These are phyloP conservation scores for Clarias macrocephalus DNA, from an alignment of 2,113 vertebrate species.

Conservation along the genomic window DNA sequence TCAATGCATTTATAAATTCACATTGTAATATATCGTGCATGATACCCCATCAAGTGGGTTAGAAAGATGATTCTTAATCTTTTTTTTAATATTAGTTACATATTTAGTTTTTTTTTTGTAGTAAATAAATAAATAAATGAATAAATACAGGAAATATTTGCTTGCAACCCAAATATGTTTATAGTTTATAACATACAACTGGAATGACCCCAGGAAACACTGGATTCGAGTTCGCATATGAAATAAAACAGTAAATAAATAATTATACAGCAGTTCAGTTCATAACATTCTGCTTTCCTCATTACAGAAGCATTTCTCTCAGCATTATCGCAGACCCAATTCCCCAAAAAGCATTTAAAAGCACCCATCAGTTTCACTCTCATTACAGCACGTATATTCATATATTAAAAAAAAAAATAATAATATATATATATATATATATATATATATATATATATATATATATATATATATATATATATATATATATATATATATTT, in stretches of 20 bases:
- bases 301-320: slow-evolving; percentile 9
- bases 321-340: slow-evolving; percentile 5
- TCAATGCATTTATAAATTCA: not conserved
- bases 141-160: not conserved
- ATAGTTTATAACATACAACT: not conserved
- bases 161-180: not conserved
- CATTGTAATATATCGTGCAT: not conserved
- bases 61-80: not conserved
- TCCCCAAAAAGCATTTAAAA: slow-evolving; percentile 26
- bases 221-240: not conserved
- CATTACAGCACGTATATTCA: slow-evolving; percentile 25
- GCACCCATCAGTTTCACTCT: slow-evolving; percentile 25
- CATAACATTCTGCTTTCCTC: not conserved
- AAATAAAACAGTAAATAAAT: not conserved
- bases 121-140: not conserved
- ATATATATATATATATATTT: too few relatives aligned
- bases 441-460: too few relatives aligned
- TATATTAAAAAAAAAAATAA: too few relatives aligned
- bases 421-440: too few relatives aligned
- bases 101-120: too few relatives aligned
- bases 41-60: not conserved
- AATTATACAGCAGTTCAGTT: slow-evolving; percentile 4
- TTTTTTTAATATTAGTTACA: too few relatives aligned
- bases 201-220: not conserved
- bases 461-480: too few relatives aligned